A percentile compares a stretch with the other conserved stretches of the same genome.
These are phyloP conservation scores for Pheosia tremula DNA, from an alignment of 2,888 invertebrate genomes.

Conservation along the genomic window DNA sequence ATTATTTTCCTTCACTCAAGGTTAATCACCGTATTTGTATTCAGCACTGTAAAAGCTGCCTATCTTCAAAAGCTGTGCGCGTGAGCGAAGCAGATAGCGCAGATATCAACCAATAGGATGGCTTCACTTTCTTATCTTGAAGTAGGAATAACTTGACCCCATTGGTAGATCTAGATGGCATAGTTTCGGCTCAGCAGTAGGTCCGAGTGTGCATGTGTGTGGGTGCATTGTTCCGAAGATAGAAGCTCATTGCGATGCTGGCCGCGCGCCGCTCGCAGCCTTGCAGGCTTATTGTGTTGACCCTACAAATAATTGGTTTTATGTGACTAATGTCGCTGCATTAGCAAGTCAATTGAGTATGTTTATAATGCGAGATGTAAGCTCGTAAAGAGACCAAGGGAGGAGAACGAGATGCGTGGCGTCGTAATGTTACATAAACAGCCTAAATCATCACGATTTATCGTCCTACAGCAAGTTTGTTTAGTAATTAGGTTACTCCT, in stretches of 20 bases:
- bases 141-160: no score
- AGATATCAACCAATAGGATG: no score
- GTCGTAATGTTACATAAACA: no score
- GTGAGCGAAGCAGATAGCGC: neutral
- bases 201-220: conserved; percentile 10
- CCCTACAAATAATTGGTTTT: neutral
- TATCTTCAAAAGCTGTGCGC: neutral
- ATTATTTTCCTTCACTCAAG: neutral
- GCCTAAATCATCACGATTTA: no score
- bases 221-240: conserved; percentile 10
- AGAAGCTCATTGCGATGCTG: neutral
- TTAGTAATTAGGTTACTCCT: no score
- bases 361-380: no score
- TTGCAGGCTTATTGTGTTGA: neutral
- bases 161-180: no score
- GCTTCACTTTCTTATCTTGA: no score
- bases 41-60: neutral
- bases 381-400: neutral
- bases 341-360: no score
- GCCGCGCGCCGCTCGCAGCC: neutral
- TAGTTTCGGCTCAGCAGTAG: neutral
- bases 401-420: no score
- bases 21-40: neutral
- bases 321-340: neutral
- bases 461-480: no score